Percentiles rank a stretch among this genome's conserved stretches.
Conservation (phyloP, 2,888 invertebrate species). For the Ophion ventricosus region DNA sequence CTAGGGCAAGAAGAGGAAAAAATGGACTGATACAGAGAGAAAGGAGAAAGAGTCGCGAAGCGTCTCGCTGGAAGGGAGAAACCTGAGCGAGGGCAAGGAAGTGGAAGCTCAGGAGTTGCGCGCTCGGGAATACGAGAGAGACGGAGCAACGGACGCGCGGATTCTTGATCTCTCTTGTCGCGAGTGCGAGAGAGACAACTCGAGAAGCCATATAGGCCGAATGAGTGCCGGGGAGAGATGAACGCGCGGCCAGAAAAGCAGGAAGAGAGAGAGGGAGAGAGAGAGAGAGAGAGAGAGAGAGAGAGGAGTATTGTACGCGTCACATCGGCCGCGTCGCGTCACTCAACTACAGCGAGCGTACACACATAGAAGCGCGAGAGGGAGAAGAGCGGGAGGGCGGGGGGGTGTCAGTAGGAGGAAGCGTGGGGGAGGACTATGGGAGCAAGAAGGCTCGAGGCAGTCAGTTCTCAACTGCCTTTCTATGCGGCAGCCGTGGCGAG, state of each 20-base stretch:
- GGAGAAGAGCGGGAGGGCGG: slow-evolving; percentile 72
- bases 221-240: background rate
- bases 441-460: slow-evolving; percentile 72
- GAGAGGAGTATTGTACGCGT: slow-evolving; percentile 76
- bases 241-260: background rate
- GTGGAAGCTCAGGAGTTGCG: slow-evolving; percentile 49
- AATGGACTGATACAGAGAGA: slow-evolving; percentile 31
- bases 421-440: slow-evolving; percentile 69
- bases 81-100: slow-evolving; percentile 59
- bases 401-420: slow-evolving; percentile 65
- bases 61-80: slow-evolving; percentile 44
- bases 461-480: slow-evolving; percentile 82
- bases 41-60: slow-evolving; percentile 18
- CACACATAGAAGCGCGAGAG: slow-evolving; percentile 43
- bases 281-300: slow-evolving; percentile 57
- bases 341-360: slow-evolving; percentile 76
- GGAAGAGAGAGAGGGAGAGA: slow-evolving; percentile 51
- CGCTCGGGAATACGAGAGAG: slow-evolving; percentile 52
- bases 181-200: slow-evolving; percentile 32
- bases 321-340: slow-evolving; percentile 81
- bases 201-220: background rate
- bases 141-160: slow-evolving; percentile 36
- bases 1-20: background rate
- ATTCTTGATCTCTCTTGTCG: slow-evolving; percentile 21
- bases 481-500: slow-evolving; percentile 79